phyloP scores from a whole-genome alignment of 35 echinoderm and acorn worm species.

The Apostichopus californicus region DNA sequence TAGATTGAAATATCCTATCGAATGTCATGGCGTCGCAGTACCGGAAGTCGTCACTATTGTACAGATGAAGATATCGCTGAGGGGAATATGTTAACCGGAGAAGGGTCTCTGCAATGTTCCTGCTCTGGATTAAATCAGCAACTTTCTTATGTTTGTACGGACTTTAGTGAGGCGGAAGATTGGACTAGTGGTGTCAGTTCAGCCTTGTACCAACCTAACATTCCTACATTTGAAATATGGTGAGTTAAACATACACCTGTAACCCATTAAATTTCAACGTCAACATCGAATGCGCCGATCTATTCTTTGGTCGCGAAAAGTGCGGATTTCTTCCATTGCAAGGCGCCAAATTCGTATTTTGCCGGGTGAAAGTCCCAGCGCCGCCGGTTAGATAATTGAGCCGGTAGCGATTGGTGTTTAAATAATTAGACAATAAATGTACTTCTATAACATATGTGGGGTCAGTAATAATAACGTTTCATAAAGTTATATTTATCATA shows the following conservation, averaged over 20 bases:
- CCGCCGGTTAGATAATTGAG: no score
- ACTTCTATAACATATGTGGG: no score
- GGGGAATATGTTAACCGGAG: neutral
- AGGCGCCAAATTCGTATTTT: no score
- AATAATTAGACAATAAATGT: no score
- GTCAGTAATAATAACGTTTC: no score
- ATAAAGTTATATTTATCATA: no score
- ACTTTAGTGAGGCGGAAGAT: slow-evolving; percentile 35
- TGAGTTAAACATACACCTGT: neutral
- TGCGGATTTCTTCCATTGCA: no score
- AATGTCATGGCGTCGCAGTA: slow-evolving; percentile 31
- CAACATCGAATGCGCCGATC: no score
- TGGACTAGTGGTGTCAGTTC: slow-evolving; percentile 46
- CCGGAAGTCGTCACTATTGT: neutral
- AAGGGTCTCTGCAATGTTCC: neutral
- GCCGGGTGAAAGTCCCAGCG: no score
- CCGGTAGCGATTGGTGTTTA: no score
- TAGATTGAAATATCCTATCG: slow-evolving; percentile 36
- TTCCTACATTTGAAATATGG: neutral
- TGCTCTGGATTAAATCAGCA: neutral
- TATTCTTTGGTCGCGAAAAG: no score
- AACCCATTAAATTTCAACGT: no score
- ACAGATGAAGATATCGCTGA: neutral
- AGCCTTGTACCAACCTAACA: neutral
- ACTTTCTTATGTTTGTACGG: slow-evolving; percentile 36